Evolutionary conservation across 2,113 vertebrate genomes (phyloP).

Genomic region (Embiotoca jacksoni): DNA sequence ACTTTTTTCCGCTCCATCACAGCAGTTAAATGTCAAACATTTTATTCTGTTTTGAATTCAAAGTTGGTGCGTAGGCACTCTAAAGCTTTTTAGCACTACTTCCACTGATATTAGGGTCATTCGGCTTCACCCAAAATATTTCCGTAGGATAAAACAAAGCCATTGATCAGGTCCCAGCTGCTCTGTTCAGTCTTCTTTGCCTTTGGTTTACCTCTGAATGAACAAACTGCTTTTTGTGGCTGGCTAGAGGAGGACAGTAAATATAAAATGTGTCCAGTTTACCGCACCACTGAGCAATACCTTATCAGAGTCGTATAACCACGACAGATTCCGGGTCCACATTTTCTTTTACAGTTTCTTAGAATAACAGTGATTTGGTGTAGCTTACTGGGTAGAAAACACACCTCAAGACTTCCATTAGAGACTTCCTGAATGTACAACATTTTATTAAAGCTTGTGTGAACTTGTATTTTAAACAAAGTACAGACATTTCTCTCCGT

Average conservation of each 20-base stretch:
- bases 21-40: background rate
- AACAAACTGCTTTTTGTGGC: background rate
- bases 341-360: constrained; percentile 41
- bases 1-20: background rate
- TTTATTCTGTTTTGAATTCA: background rate
- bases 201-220: constrained; percentile 3
- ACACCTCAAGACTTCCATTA: background rate
- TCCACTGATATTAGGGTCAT: constrained; percentile 20
- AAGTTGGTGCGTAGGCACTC: background rate
- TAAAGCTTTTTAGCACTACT: background rate
- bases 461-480: background rate
- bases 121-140: constrained; percentile 8
- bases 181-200: background rate
- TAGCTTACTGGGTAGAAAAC: constrained; percentile 21
- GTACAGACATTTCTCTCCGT: constrained; percentile 15
- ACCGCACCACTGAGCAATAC: constrained; percentile 48
- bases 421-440: constrained; percentile 3
- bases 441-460: constrained; percentile 22
- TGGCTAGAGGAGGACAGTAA: constrained; percentile 18
- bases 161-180: constrained; percentile 12
- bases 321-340: constrained; percentile 14
- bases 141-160: constrained; percentile 2
- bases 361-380: constrained; percentile 30
- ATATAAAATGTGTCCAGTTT: constrained; percentile 42
- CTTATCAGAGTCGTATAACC: constrained; percentile 42